Conservation (phyloP, 2,797 vertebrate species). For the Phoebastria nigripes region DNA sequence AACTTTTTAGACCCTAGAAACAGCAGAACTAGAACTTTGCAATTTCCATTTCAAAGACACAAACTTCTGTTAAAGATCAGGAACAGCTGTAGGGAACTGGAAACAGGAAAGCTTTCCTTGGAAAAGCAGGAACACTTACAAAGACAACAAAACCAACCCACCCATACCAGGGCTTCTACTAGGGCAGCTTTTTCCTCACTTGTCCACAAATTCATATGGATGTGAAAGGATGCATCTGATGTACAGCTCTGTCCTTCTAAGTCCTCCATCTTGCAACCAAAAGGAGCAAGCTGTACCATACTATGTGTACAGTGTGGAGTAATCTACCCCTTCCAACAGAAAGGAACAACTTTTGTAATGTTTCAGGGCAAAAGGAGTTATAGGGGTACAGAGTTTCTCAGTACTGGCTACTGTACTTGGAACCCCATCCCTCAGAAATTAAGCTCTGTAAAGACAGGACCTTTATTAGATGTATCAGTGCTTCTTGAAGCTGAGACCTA, state of each 20-base stretch:
- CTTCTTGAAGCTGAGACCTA: slow-evolving; percentile 90
- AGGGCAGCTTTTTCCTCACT: not conserved
- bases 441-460: slow-evolving; percentile 53
- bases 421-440: not conserved
- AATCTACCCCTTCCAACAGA: not conserved
- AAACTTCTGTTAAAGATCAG: not conserved
- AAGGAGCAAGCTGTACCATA: not conserved
- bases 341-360: not conserved
- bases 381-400: not conserved
- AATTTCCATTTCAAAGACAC: not conserved
- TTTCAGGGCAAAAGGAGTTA: not conserved
- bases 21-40: not conserved
- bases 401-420: not conserved
- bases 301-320: not conserved
- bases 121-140: not conserved
- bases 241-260: not conserved
- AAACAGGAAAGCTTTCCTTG: not conserved
- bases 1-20: not conserved
- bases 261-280: not conserved
- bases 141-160: not conserved
- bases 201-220: not conserved
- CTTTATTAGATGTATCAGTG: slow-evolving; percentile 91
- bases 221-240: not conserved
- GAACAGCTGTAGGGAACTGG: not conserved
- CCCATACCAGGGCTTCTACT: not conserved